Conservation (phyloP, 1,140 invertebrate genomes). For the Drosophila hydei region DNA sequence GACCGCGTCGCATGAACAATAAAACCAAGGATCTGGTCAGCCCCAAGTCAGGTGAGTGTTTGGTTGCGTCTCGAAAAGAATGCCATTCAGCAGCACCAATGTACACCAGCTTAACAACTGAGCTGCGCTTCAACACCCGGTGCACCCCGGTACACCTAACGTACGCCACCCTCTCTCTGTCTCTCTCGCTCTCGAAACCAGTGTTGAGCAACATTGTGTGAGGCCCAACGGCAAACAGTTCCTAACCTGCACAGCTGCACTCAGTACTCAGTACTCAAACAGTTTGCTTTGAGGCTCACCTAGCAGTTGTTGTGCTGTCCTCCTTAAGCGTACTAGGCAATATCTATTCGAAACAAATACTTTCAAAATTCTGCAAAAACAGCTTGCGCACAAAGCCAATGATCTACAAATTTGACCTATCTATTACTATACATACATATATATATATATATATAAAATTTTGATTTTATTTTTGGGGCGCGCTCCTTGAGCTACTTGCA, state of each 20-base stretch:
- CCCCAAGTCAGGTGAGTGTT: slow-evolving; percentile 83
- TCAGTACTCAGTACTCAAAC: slow-evolving; percentile 52
- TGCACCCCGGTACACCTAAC: slow-evolving; percentile 36
- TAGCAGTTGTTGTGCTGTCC: slow-evolving; percentile 31
- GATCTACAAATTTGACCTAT: slow-evolving; percentile 15
- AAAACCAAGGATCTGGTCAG: slow-evolving; percentile 84
- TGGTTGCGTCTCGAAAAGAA: slow-evolving; percentile 17
- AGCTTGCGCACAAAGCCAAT: slow-evolving; percentile 34
- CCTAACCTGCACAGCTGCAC: slow-evolving; percentile 64
- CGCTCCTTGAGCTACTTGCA: slow-evolving; percentile 6
- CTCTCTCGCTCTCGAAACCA: slow-evolving; percentile 22
- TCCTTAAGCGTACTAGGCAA: slow-evolving; percentile 7
- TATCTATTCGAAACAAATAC: background rate
- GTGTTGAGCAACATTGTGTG: slow-evolving; percentile 12
- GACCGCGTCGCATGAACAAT: slow-evolving; percentile 83
- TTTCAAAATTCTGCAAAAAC: slow-evolving; percentile 26
- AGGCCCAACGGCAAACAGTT: slow-evolving; percentile 23
- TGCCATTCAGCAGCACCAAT: slow-evolving; percentile 19
- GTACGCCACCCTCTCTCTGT: slow-evolving; percentile 38
- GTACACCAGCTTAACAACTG: slow-evolving; percentile 20
- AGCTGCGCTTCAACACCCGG: slow-evolving; percentile 41
- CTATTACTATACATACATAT: slow-evolving; percentile 5
- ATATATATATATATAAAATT: slow-evolving; percentile 6
- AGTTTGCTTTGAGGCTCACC: slow-evolving; percentile 17
- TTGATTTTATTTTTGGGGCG: slow-evolving; percentile 23